These are phyloP conservation scores for Nemopilema nomurai DNA, from an alignment of 30 jellyfish, hydroid and myxozoan species.

Conservation along the genomic window DNA sequence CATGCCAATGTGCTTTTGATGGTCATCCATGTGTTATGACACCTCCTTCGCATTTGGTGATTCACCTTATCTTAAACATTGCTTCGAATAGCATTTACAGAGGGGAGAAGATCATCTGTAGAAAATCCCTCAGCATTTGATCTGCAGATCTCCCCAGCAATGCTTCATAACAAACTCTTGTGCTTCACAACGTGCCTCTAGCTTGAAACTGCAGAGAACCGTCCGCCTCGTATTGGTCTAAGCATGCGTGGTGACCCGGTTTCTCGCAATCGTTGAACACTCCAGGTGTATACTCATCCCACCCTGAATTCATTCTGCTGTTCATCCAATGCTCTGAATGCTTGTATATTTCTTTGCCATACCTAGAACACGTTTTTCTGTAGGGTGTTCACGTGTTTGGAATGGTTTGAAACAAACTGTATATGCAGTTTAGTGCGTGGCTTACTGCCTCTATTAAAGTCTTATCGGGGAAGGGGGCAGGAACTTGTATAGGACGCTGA, in stretches of 20 bases:
- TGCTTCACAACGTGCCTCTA: background rate
- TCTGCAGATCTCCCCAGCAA: background rate
- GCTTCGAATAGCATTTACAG: no score
- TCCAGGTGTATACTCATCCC: constrained; percentile 75
- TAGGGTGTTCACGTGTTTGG: background rate
- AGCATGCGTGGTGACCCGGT: constrained; percentile 95
- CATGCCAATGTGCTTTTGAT: no score
- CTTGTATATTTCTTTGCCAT: constrained; percentile 82
- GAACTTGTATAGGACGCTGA: no score
- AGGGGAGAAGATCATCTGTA: no score
- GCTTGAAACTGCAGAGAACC: constrained; percentile 76
- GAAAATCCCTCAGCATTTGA: no score
- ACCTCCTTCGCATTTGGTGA: no score
- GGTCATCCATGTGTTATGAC: no score
- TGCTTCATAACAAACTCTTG: background rate
- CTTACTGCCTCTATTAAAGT: no score
- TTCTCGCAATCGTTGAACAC: constrained; percentile 59
- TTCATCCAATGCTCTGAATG: constrained; percentile 97
- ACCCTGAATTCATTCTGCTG: constrained; percentile 68
- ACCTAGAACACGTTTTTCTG: constrained; percentile 25
- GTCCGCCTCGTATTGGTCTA: constrained; percentile 87
- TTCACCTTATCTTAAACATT: no score
- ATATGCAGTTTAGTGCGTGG: background rate
- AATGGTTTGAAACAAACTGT: background rate
- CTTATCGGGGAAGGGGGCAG: no score